phyloP scores from a whole-genome alignment of 2,888 invertebrate genomes.

The Tachina lurida region DNA sequence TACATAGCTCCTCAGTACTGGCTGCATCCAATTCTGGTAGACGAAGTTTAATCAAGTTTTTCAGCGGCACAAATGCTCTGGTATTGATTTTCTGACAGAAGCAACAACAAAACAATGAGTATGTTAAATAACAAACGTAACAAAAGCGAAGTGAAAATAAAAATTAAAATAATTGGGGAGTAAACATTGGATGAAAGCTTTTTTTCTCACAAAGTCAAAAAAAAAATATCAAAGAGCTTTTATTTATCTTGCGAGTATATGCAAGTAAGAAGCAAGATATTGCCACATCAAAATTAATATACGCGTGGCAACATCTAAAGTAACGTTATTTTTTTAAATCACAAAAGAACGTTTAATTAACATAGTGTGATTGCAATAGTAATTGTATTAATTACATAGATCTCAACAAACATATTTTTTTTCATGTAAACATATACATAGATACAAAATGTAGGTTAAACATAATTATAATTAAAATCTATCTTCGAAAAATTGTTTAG shows the following conservation, averaged over 20 bases:
- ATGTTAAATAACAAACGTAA: slow-evolving; percentile 24
- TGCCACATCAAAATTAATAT: slow-evolving; percentile 29
- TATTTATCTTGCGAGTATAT: slow-evolving; percentile 1
- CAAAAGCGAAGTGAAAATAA: slow-evolving; percentile 46
- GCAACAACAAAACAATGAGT: slow-evolving; percentile 21
- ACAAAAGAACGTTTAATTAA: background rate
- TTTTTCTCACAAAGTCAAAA: slow-evolving; percentile 20
- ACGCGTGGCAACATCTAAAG: slow-evolving; percentile 6
- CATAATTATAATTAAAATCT: too few species aligned
- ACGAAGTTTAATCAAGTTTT: slow-evolving; percentile 80
- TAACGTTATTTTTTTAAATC: background rate
- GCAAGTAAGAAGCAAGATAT: background rate
- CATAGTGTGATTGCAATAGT: background rate
- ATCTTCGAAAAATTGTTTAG: too few species aligned
- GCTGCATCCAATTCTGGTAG: slow-evolving; percentile 79
- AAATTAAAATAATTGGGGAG: slow-evolving; percentile 48
- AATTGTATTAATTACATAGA: background rate
- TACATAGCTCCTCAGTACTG: slow-evolving; percentile 80
- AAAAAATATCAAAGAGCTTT: slow-evolving; percentile 27
- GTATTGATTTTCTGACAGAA: slow-evolving; percentile 81
- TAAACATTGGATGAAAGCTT: slow-evolving; percentile 59
- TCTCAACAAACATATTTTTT: background rate
- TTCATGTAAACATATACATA: too few species aligned
- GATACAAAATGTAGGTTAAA: too few species aligned
- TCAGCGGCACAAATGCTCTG: slow-evolving; percentile 80